A percentile compares a stretch with the other conserved stretches of the same genome.
These are phyloP conservation scores for Eubucco bourcierii DNA, from an alignment of 2,113 vertebrate species.

Conservation along the genomic window DNA sequence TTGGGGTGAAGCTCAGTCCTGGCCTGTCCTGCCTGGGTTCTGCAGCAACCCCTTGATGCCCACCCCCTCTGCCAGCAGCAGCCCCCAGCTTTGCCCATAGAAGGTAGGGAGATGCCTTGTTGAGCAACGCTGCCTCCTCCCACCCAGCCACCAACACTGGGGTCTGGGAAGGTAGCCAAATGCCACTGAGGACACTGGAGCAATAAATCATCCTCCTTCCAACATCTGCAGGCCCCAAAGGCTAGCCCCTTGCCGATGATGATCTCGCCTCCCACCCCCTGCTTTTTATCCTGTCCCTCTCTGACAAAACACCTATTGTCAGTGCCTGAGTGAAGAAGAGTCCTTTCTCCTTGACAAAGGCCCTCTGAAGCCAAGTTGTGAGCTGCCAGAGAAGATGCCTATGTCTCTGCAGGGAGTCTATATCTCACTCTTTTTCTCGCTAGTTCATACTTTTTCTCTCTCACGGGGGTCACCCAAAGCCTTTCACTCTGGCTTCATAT, in stretches of 20 bases:
- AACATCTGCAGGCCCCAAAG: constrained; percentile 89
- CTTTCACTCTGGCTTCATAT: constrained; percentile 92
- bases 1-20: rapidly evolving
- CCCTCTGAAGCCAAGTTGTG: constrained; percentile 89
- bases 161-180: constrained; percentile 93
- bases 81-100: constrained; percentile 76
- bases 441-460: constrained; percentile 85
- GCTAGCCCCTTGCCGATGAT: constrained; percentile 81
- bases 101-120: constrained; percentile 81
- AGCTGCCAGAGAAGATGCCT: constrained; percentile 86
- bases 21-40: background rate
- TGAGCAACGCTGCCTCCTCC: constrained; percentile 71
- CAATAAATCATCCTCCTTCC: constrained; percentile 92
- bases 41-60: no score
- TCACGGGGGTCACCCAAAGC: constrained; percentile 89
- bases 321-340: constrained; percentile 89
- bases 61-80: background rate
- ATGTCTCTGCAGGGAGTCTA: constrained; percentile 85
- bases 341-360: constrained; percentile 89
- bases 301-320: constrained; percentile 95
- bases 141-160: constrained; percentile 68
- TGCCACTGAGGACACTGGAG: constrained; percentile 88
- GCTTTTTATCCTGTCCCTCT: constrained; percentile 77
- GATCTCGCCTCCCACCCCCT: constrained; percentile 75
- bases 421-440: constrained; percentile 74